Percentiles rank a stretch among this genome's conserved stretches.
Evolutionary conservation across 2,113 vertebrate species (phyloP).

Genomic region (Oncorhynchus nerka): DNA sequence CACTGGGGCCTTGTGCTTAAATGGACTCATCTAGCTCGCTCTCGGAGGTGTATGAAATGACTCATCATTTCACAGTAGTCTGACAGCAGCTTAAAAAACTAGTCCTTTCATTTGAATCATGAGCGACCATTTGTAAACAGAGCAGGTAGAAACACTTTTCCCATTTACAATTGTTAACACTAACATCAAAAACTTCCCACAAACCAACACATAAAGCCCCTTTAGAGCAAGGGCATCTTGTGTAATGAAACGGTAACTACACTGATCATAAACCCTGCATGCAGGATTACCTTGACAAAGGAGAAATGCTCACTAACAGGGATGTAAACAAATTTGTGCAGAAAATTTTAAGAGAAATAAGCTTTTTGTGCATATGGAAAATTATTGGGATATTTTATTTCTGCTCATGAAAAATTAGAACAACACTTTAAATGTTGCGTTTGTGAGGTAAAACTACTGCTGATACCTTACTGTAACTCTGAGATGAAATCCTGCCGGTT

Average conservation of each 20-base stretch:
- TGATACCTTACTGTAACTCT: not conserved
- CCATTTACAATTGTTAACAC: constrained; percentile 7
- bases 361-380: too few relatives aligned
- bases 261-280: too few relatives aligned
- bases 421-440: too few relatives aligned
- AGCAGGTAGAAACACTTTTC: constrained; percentile 3
- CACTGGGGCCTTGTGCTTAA: constrained; percentile 26
- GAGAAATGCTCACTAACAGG: too few relatives aligned
- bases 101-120: constrained; percentile 33
- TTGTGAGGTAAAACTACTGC: not conserved
- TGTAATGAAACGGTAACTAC: too few relatives aligned
- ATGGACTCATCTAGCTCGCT: not conserved
- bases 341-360: too few relatives aligned
- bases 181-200: not conserved
- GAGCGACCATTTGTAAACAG: constrained; percentile 40
- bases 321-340: too few relatives aligned
- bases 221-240: too few relatives aligned
- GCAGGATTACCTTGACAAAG: too few relatives aligned
- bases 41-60: constrained; percentile 14
- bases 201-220: too few relatives aligned
- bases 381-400: not conserved
- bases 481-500: not conserved
- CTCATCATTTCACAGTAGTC: constrained; percentile 12
- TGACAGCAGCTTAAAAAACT: constrained; percentile 34
- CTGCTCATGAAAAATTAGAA: too few relatives aligned